Conservation (phyloP, 2,113 vertebrate species). For the Chaenogobius annularis region DNA sequence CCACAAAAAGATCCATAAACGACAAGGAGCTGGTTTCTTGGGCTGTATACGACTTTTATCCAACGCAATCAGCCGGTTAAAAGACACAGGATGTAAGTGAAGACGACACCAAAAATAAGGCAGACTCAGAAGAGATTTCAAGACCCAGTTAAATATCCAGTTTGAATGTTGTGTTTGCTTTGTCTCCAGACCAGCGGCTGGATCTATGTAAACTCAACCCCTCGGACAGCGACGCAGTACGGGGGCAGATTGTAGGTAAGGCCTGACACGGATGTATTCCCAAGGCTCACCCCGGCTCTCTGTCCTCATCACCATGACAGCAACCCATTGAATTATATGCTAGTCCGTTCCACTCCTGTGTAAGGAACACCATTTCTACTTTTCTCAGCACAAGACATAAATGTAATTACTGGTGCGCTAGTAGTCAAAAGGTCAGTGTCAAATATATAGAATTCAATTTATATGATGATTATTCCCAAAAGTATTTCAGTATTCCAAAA, state of each 20-base stretch:
- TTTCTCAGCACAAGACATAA: neutral
- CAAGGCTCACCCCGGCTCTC: neutral
- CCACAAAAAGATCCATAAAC: constrained; percentile 99
- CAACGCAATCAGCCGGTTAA: constrained; percentile 95
- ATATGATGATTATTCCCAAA: neutral
- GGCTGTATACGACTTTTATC: constrained; percentile 95
- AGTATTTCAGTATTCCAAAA: neutral
- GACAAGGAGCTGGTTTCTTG: constrained; percentile 95
- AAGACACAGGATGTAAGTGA: constrained; percentile 95
- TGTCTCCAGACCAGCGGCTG: constrained; percentile 91
- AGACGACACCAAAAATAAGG: neutral
- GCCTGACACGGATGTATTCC: neutral
- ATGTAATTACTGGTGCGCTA: neutral
- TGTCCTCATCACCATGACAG: neutral
- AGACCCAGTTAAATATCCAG: neutral
- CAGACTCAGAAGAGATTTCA: neutral
- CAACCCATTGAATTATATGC: neutral
- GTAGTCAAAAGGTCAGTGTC: neutral
- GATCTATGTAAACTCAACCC: constrained; percentile 98
- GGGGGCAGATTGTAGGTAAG: constrained; percentile 98
- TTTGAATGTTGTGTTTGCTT: constrained; percentile 23
- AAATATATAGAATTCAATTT: neutral
- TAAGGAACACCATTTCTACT: neutral
- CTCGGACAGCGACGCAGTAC: constrained; percentile 94
- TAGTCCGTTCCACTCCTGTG: neutral